A percentile compares a stretch with the other conserved stretches of the same genome.
phyloP scores from a whole-genome alignment of 2,113 vertebrate species.

The Coptodon rendalli region DNA sequence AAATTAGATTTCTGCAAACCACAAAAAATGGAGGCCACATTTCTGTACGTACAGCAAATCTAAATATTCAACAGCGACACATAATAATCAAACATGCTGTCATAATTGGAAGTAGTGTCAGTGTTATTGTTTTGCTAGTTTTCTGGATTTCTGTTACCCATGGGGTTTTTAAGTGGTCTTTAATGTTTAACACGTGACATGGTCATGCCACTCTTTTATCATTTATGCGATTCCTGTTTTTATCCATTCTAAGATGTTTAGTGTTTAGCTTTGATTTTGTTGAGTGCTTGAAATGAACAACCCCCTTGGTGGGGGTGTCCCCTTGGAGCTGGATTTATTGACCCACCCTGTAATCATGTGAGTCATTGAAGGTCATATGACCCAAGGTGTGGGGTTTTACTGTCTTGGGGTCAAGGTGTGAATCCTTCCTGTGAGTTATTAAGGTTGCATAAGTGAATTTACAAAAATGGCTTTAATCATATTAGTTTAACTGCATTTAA shows the following conservation, averaged over 20 bases:
- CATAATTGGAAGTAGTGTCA: not conserved
- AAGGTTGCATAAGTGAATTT: not conserved
- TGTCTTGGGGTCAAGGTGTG: not conserved
- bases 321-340: not conserved
- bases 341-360: not conserved
- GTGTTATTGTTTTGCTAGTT: not conserved
- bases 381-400: not conserved
- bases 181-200: not conserved
- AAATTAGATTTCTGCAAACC: not conserved
- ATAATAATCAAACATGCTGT: not conserved
- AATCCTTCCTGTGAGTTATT: not conserved
- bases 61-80: not conserved
- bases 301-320: not conserved
- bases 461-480: not conserved
- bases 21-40: not conserved
- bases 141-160: not conserved
- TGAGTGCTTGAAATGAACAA: not conserved
- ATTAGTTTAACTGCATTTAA: not conserved
- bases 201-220: not conserved
- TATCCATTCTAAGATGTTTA: not conserved
- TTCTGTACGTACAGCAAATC: not conserved
- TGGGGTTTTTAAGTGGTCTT: rapidly evolving
- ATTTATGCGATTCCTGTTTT: not conserved
- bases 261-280: not conserved
- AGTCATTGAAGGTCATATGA: not conserved